phyloP scores from a whole-genome alignment of 2,888 invertebrate species.

The Cyclophora punctaria region DNA sequence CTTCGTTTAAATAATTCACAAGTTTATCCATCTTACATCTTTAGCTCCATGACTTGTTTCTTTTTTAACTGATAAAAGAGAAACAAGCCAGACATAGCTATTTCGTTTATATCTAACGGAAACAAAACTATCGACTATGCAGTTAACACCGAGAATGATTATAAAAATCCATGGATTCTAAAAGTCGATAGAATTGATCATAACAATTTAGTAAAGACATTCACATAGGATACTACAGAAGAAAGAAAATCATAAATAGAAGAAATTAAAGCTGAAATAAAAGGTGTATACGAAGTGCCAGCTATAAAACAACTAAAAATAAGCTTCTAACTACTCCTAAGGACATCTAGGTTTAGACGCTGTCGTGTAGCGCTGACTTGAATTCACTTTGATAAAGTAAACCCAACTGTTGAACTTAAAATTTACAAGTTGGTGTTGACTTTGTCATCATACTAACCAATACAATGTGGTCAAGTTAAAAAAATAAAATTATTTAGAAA shows the following conservation, averaged over 20 bases:
- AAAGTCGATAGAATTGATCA: conserved; percentile 11
- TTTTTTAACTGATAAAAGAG: no score
- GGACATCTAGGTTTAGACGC: conserved; percentile 60
- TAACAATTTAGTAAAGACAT: conserved; percentile 11
- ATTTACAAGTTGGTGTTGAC: conserved; percentile 37
- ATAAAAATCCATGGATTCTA: background rate
- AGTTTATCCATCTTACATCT: conserved; percentile 7
- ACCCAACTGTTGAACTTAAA: conserved; percentile 29
- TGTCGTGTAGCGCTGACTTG: conserved; percentile 29
- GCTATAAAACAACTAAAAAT: conserved; percentile 62
- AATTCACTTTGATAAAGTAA: conserved; percentile 26
- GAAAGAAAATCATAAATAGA: conserved; percentile 43
- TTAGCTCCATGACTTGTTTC: no score
- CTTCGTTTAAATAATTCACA: conserved; percentile 1
- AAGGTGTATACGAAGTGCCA: conserved; percentile 70
- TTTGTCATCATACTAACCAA: conserved; percentile 15
- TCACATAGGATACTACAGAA: conserved; percentile 59
- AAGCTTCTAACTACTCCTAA: conserved; percentile 65
- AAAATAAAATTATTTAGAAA: no score
- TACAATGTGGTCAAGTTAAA: no score
- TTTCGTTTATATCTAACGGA: no score
- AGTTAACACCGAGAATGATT: no score
- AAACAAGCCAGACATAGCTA: no score
- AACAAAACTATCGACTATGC: no score
- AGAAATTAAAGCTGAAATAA: conserved; percentile 55